phyloP scores from a whole-genome alignment of 2,113 vertebrate species.

The Dolichotis patagonum region DNA sequence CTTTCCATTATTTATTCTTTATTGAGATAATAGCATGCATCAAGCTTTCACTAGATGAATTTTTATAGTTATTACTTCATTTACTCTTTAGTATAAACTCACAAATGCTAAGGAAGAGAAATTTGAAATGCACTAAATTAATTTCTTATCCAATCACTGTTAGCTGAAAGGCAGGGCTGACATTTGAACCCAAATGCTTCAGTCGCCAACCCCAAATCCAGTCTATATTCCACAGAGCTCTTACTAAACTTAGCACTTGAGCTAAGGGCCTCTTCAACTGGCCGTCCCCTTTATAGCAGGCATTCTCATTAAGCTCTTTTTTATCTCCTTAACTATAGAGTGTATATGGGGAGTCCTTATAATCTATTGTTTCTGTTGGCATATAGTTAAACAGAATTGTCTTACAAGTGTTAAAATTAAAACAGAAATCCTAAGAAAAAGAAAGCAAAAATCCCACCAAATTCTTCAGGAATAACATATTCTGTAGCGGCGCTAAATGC shows the following conservation, averaged over 20 bases:
- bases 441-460: no score
- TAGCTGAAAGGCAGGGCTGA: no score
- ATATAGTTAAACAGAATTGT: constrained; percentile 8
- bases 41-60: not conserved
- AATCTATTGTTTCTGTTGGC: not conserved
- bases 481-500: not conserved
- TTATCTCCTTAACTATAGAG: not conserved
- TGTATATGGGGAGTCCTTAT: not conserved
- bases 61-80: no score
- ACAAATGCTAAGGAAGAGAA: no score
- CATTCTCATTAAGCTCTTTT: not conserved
- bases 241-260: not conserved
- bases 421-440: not conserved
- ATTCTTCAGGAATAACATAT: not conserved
- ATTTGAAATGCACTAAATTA: no score
- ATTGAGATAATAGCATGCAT: not conserved
- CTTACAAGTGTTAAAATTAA: constrained; percentile 18
- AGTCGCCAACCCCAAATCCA: not conserved
- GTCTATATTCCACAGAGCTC: not conserved
- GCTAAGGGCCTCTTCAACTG: not conserved
- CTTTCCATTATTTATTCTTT: constrained; percentile 13
- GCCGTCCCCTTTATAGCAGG: not conserved
- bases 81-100: no score
- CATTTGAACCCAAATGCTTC: no score
- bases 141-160: no score